These are phyloP conservation scores for Thamnaconus septentrionalis DNA, from an alignment of 2,113 vertebrate genomes.

Conservation along the genomic window DNA sequence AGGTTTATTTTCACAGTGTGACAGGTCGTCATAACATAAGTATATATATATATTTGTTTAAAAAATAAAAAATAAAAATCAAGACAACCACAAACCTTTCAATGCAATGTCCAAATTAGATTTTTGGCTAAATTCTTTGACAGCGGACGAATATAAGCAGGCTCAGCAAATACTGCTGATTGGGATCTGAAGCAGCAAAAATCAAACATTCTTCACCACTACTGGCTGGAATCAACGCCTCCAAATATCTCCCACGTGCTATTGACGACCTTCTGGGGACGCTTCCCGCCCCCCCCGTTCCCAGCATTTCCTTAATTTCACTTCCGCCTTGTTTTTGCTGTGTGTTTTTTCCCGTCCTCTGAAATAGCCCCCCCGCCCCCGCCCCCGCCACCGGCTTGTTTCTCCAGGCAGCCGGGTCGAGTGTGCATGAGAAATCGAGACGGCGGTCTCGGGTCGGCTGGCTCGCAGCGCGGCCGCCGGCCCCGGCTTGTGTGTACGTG, in stretches of 20 bases:
- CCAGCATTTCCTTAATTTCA: constrained; percentile 10
- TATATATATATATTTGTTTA: constrained; percentile 10
- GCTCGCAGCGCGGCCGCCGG: constrained; percentile 47
- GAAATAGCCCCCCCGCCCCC: constrained; percentile 15
- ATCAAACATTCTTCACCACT: no score
- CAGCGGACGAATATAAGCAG: constrained; percentile 31
- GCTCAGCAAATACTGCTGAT: constrained; percentile 52
- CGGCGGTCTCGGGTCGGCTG: constrained; percentile 51
- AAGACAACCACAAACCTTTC: constrained; percentile 63
- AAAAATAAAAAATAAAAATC: no score
- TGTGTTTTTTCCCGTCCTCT: constrained; percentile 16
- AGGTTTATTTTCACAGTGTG: constrained; percentile 73
- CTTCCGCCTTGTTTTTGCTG: constrained; percentile 24
- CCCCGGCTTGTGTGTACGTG: constrained; percentile 66
- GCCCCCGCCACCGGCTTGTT: constrained; percentile 38
- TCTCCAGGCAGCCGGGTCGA: constrained; percentile 53
- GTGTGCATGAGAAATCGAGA: constrained; percentile 69
- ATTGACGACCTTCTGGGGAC: no score
- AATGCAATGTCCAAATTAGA: constrained; percentile 71
- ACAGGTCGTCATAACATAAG: constrained; percentile 69
- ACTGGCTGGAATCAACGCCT: neutral
- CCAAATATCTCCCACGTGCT: neutral
- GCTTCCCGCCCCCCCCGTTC: neutral
- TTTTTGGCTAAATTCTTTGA: constrained; percentile 59
- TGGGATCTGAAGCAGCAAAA: neutral